Evolutionary conservation across 2,888 invertebrate species (phyloP), one percentile per base, ranked within the genome.

Genomic region (Schizaphis graminum): DNA sequence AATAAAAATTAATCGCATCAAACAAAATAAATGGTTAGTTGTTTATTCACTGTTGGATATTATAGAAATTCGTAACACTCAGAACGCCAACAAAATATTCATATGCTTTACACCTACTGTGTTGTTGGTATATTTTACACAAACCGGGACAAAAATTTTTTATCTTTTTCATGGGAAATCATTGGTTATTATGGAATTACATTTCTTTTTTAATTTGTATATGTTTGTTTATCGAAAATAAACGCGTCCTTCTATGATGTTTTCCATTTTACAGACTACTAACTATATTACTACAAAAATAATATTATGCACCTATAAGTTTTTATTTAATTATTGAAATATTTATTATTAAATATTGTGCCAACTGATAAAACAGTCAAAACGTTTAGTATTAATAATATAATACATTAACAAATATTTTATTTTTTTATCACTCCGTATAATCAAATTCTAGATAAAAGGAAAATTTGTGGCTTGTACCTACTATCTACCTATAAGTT

Each of bases 301-400:
- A 67, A 67, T 67, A 49, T 11, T 11, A 67, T n/a, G 67, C n/a
- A 67, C 67, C 16, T 5, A n/a, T 16, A 67, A 67, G 16, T 67
- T n/a, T 67, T 67, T n/a, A n/a, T 67, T 67, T 67, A 67, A 67
- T 67, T 67, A n/a, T 67, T 67, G 13, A n/a, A 67, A 67, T n/a
- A 67, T 67, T n/a, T 7, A 67, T 67, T n/a, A 16, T 67, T 67
- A n/a, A n/a, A 67, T 67, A 67, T 67, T 67, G 13, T n/a, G n/a
- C 5, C 16, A 5, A 16, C 5, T 67, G n/a, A 67, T 16, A 67
- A 67, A 3, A 67, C 13, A n/a, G 53, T 16, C 21, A 53, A 53
- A 16, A 61, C 13, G 3, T n/a, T 13, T n/a, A 13, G 13, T n/a
- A 67, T n/a, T 16, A 16, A 67, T n/a, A n/a, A 67, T 67, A 67